Conservation (phyloP, 2,113 vertebrate species). For the Gymnogyps californianus region DNA sequence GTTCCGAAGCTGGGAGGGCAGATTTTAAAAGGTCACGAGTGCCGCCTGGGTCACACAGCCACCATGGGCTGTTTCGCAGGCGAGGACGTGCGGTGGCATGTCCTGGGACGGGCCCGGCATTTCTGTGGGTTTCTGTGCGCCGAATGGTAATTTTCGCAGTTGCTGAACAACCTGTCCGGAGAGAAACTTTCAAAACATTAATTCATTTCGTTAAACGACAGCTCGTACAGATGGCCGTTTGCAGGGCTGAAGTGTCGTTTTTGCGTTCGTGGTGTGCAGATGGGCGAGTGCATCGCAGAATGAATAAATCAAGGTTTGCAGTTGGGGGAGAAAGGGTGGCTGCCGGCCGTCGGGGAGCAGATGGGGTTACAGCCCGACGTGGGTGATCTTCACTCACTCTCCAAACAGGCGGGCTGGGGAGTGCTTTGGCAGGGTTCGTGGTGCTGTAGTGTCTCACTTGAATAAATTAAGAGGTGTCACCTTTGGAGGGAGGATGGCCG, state of each 20-base stretch:
- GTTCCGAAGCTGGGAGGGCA: background rate
- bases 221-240: accelerated
- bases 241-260: background rate
- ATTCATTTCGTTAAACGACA: accelerated
- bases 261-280: background rate
- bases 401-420: background rate
- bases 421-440: background rate
- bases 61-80: accelerated
- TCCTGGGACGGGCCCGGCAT: background rate
- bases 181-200: background rate
- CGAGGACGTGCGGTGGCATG: accelerated
- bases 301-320: background rate
- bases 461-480: background rate
- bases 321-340: background rate
- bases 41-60: background rate
- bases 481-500: background rate
- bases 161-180: background rate
- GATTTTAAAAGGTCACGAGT: background rate
- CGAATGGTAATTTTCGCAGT: background rate
- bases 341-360: background rate
- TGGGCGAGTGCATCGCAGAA: accelerated
- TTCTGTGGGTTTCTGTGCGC: background rate
- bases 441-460: background rate
- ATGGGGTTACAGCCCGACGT: background rate
- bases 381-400: background rate